Conservation (phyloP, 1,140 invertebrate genomes). For the Mylabris phalerata region DNA sequence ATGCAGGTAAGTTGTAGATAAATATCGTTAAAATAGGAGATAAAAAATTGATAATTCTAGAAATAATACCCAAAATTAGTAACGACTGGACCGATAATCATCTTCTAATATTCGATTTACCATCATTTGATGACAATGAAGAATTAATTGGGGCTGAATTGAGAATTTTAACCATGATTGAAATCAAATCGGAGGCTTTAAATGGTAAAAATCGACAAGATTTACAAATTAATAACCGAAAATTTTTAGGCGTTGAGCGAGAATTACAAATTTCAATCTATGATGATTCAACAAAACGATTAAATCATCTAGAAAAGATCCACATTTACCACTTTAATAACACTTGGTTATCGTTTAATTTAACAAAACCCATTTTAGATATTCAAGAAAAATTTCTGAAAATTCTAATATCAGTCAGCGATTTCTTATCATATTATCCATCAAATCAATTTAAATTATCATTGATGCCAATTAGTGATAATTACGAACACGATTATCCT, state of each 20-base stretch:
- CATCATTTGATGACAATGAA: conserved; percentile 30
- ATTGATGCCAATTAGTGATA: conserved; percentile 30
- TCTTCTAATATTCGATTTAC: conserved; percentile 35
- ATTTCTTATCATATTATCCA: conserved; percentile 19
- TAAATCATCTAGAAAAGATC: conserved; percentile 22
- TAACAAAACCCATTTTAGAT: conserved; percentile 29
- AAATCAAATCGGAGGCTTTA: conserved; percentile 16
- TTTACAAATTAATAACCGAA: background rate
- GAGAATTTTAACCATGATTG: conserved; percentile 33
- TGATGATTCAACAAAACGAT: conserved; percentile 23
- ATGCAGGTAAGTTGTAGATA: conserved; percentile 24
- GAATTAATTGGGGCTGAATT: conserved; percentile 34
- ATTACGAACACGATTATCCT: conserved; percentile 38
- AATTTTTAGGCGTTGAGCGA: conserved; percentile 25
- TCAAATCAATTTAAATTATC: conserved; percentile 30
- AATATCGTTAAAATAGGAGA: background rate
- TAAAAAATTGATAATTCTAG: background rate
- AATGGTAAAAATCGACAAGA: background rate
- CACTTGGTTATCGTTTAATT: conserved; percentile 37
- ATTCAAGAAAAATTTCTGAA: conserved; percentile 26
- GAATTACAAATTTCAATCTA: conserved; percentile 31
- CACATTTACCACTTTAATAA: conserved; percentile 33
- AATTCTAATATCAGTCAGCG: conserved; percentile 25
- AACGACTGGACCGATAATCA: conserved; percentile 28
- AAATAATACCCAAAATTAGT: background rate